Base-by-base conservation (phyloP, 2,113 vertebrate genomes). In the Ellobius talpinus region DNA sequence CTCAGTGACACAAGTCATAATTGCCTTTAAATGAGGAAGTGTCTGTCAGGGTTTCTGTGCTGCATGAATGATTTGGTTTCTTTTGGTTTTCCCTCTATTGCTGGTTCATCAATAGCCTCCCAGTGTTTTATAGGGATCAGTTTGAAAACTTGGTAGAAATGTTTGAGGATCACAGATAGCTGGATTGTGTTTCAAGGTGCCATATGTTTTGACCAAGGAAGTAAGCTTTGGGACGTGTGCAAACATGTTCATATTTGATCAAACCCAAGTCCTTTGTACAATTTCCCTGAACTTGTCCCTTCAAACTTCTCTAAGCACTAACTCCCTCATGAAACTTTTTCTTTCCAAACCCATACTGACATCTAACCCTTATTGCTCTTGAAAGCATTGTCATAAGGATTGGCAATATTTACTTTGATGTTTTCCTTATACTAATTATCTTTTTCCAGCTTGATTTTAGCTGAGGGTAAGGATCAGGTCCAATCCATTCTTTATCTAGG, bases 381-480 rank as follows among this genome's bases (percentile, higher is more conserved):
- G 78, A 91, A 95, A 94, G 79, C 88, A 70, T 81, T 42, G 63
- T 61, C 19, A 1, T 42, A 47, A 84, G 9, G 14, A 47, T 74
- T 74, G 23, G 29, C 52, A 23, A 29, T 86, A 82, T 65, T 70
- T 89, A 63, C 31, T 68, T 52, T 81, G 66, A 93, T 23, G 36
- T 16, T 93, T 94, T 85, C 31, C 47, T 31, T 89, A 7, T 61
- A 65, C 29, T 90, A 93, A 90, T 55, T 93, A 11, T 79, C 36
- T 78, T 31, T 87, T 91, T 85, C 47, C 87, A 89, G n/a, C 24
- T 87, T 92, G 85, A 96, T 76, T 74, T 87, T 91, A 95, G 74
- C 47, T 78, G 39, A 42, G 84, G 90, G 82, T 63, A 79, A 95
- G 87, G 68, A 85, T 87, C 78, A 31, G 42, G 42, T 65, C 42